A percentile compares a stretch with the other conserved stretches of the same genome.
Conservation (phyloP, 1,140 invertebrate species). For the Wasmannia auropunctata region DNA sequence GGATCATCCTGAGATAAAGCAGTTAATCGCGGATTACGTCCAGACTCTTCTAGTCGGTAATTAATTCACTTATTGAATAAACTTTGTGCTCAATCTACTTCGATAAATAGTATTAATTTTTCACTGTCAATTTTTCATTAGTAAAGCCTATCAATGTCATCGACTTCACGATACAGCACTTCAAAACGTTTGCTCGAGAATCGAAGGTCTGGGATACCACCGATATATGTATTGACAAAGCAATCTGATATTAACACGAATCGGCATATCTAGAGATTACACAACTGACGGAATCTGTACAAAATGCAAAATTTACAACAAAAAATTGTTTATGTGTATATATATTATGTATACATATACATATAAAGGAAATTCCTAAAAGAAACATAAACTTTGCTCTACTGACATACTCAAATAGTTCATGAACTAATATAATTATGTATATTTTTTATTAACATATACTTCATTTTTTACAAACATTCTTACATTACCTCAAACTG, state of each 20-base stretch:
- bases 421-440: not conserved
- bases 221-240: slow-evolving; percentile 4
- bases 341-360: too few relatives aligned
- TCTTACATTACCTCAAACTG: not conserved
- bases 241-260: slow-evolving; percentile 17
- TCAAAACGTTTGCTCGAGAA: slow-evolving; percentile 84
- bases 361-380: not conserved
- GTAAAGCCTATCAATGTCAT: slow-evolving; percentile 87
- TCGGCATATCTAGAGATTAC: not conserved
- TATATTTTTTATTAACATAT: not conserved
- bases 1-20: slow-evolving; percentile 86
- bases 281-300: not conserved
- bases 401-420: not conserved
- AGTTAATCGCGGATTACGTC: slow-evolving; percentile 87
- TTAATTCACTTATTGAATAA: slow-evolving; percentile 11
- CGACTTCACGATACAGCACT: slow-evolving; percentile 87
- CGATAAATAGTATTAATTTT: slow-evolving; percentile 33
- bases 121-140: slow-evolving; percentile 44
- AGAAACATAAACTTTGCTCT: not conserved
- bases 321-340: too few relatives aligned
- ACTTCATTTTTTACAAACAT: not conserved
- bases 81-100: slow-evolving; percentile 36
- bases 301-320: slow-evolving; percentile 9
- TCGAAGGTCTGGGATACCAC: slow-evolving; percentile 68
- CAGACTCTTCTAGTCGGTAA: slow-evolving; percentile 85